These are phyloP conservation scores for Phodopus roborovskii DNA, from an alignment of 2,113 vertebrate genomes.

Conservation along the genomic window DNA sequence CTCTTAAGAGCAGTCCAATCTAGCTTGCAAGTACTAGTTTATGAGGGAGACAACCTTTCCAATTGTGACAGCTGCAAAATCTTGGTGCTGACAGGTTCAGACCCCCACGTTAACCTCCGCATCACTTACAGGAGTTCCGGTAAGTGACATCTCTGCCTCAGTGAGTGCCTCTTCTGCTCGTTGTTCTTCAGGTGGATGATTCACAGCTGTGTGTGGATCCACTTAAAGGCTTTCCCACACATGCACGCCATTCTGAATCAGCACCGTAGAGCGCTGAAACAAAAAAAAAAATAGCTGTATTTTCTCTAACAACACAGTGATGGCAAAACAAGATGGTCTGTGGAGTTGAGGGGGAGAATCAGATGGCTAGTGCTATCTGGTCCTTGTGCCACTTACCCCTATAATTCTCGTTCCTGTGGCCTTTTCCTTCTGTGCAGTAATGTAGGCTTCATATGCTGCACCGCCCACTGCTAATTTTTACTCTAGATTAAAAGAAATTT, in stretches of 20 bases:
- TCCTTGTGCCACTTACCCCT: constrained; percentile 50
- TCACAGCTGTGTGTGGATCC: constrained; percentile 43
- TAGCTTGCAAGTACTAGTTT: constrained; percentile 44
- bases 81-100: constrained; percentile 51
- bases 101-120: background rate
- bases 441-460: constrained; percentile 73
- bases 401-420: constrained; percentile 71
- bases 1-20: constrained; percentile 18
- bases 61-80: constrained; percentile 42
- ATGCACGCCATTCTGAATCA: constrained; percentile 28
- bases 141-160: constrained; percentile 51
- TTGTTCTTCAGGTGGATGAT: constrained; percentile 61
- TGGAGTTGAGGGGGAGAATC: constrained; percentile 72
- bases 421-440: constrained; percentile 79
- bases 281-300: constrained; percentile 53
- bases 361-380: constrained; percentile 70
- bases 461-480: constrained; percentile 81
- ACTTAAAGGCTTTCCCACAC: constrained; percentile 55
- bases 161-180: constrained; percentile 47
- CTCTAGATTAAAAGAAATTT: constrained; percentile 82
- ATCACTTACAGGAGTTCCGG: background rate
- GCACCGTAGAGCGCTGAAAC: constrained; percentile 65
- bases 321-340: constrained; percentile 26
- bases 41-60: constrained; percentile 47
- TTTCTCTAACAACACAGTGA: constrained; percentile 57